These are phyloP conservation scores for Siniperca chuatsi DNA, from an alignment of 2,113 vertebrate genomes.

Conservation along the genomic window DNA sequence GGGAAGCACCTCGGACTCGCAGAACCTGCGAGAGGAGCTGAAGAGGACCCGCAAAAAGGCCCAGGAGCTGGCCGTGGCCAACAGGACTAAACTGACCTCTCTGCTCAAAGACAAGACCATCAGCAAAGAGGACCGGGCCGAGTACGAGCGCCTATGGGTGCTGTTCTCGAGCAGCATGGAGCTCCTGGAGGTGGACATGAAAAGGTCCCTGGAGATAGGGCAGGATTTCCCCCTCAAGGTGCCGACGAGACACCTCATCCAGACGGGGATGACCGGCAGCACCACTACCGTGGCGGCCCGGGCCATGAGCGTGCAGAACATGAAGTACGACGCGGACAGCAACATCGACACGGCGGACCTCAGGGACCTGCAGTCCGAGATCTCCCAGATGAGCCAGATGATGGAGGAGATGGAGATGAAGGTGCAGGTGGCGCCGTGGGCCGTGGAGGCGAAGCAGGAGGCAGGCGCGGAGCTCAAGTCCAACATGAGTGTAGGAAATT, in stretches of 20 bases:
- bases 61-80: constrained; percentile 92
- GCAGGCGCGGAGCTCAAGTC: constrained; percentile 94
- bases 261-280: constrained; percentile 93
- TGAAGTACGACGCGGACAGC: constrained; percentile 91
- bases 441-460: constrained; percentile 94
- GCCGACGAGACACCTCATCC: constrained; percentile 92
- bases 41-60: constrained; percentile 94
- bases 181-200: constrained; percentile 96
- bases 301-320: constrained; percentile 93
- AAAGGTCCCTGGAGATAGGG: constrained; percentile 91
- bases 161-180: constrained; percentile 97
- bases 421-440: constrained; percentile 97
- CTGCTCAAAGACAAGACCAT: constrained; percentile 90
- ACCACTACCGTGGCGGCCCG: constrained; percentile 90
- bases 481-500: constrained; percentile 88
- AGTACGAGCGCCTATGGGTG: constrained; percentile 97
- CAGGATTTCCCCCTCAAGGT: constrained; percentile 93
- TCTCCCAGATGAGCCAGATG: constrained; percentile 93
- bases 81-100: constrained; percentile 89
- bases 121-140: constrained; percentile 90
- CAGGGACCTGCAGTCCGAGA: constrained; percentile 91
- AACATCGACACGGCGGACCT: constrained; percentile 93
- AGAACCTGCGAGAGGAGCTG: constrained; percentile 94
- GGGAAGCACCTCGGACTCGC: constrained; percentile 95
- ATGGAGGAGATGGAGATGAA: constrained; percentile 99